phyloP scores from a whole-genome alignment of 2,888 invertebrate species.

The Polyommatus iphigenia region DNA sequence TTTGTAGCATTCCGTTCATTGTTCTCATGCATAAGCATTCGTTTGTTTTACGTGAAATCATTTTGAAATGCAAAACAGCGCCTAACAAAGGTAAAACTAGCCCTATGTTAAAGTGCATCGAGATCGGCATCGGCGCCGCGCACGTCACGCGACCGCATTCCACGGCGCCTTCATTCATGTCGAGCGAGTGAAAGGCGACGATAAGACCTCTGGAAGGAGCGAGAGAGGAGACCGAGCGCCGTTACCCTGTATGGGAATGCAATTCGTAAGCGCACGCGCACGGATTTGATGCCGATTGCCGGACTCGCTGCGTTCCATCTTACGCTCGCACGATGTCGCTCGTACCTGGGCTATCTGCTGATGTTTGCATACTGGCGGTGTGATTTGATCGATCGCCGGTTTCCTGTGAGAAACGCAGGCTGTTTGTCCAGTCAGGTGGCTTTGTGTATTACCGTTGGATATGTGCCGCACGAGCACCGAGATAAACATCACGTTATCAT shows the following conservation, averaged over 20 bases:
- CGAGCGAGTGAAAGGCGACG: constrained; percentile 63
- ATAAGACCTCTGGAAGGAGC: constrained; percentile 60
- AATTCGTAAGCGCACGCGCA: constrained; percentile 76
- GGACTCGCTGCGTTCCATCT: constrained; percentile 64
- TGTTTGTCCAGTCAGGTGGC: constrained; percentile 70
- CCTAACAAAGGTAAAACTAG: constrained; percentile 56
- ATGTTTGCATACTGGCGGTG: constrained; percentile 69
- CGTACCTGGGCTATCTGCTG: constrained; percentile 53
- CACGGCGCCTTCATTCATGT: constrained; percentile 78
- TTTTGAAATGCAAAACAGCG: constrained; percentile 31
- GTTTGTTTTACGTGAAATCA: background rate
- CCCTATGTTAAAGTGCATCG: constrained; percentile 74
- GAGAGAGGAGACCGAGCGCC: constrained; percentile 67
- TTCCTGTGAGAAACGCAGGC: constrained; percentile 74
- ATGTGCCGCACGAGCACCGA: constrained; percentile 55
- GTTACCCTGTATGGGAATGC: constrained; percentile 75
- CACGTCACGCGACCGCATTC: constrained; percentile 83
- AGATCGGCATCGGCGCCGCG: constrained; percentile 80
- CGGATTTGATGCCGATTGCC: constrained; percentile 64
- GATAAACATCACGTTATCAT: background rate
- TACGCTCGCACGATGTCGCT: constrained; percentile 53
- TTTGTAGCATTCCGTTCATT: background rate
- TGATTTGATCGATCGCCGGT: constrained; percentile 71
- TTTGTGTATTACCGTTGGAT: constrained; percentile 62
- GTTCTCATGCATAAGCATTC: constrained; percentile 10